A percentile compares a stretch with the other conserved stretches of the same genome.
Conservation (phyloP, 2,113 vertebrate genomes). For the Tapirus terrestris region DNA sequence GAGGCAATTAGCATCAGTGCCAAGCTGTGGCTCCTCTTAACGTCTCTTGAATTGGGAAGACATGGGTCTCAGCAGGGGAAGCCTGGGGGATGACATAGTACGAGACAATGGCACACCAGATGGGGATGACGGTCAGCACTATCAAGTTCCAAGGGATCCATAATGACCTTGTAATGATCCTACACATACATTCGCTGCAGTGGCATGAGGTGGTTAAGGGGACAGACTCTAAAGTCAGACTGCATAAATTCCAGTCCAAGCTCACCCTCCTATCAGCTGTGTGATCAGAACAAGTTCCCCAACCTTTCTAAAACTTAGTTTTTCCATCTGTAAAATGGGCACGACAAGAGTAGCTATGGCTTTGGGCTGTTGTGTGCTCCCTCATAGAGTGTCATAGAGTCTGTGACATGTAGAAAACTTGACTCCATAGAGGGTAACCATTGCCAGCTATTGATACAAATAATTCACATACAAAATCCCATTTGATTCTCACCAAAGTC, state of each 20-base stretch:
- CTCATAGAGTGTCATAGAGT: neutral
- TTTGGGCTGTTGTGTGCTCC: neutral
- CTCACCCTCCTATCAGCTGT: accelerated
- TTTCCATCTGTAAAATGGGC: neutral
- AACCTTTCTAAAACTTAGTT: neutral
- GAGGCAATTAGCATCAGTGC: neutral
- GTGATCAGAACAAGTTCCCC: neutral
- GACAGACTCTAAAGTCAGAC: neutral
- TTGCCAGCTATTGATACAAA: neutral
- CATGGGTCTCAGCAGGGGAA: neutral
- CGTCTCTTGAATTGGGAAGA: neutral
- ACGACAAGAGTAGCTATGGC: neutral
- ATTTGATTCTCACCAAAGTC: neutral
- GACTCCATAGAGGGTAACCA: neutral
- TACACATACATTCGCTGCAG: neutral
- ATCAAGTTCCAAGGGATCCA: too few relatives aligned
- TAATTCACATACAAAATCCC: neutral
- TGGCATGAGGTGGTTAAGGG: neutral
- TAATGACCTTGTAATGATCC: neutral
- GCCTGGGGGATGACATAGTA: neutral
- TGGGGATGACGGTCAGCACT: accelerated
- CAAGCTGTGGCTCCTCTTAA: neutral
- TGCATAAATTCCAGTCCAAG: neutral
- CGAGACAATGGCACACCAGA: neutral
- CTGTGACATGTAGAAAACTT: neutral